Evolutionary conservation across 2,888 invertebrate genomes (phyloP), one percentile per base, ranked within the genome.

Genomic region (Cheilosia vulpina): DNA sequence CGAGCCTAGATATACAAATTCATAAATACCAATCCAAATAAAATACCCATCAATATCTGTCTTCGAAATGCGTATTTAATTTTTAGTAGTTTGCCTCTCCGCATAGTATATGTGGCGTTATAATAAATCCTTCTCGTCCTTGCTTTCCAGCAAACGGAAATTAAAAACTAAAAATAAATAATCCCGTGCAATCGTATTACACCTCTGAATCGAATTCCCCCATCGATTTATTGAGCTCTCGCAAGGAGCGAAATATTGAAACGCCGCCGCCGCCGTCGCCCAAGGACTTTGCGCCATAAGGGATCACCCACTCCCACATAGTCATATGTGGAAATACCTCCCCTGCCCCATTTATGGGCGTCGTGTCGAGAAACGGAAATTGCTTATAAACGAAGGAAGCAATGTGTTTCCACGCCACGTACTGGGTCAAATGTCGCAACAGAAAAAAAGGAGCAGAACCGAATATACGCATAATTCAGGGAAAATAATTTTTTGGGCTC

Each of bases 101-200:
- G 9, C 7, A 17, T 34, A 19, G 3, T 21, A 21, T 24, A 4
- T 43, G 19, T 65, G 31, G 31, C 31, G n/a, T 15, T 4, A 47
- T 15, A n/a, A 57, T 63, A 63, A 69, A 79, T 45, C 41, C 68
- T 31, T 11, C 31, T 52, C 69, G 21, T 53, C 19, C 47, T 68
- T 27, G 69, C 80, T 65, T 47, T 38, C 41, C 24, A 21, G 15
- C 6, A 21, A 81, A 34, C 85, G 85, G 85, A 85, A 85, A 85
- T 85, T 85, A 85, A 85, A 85, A 85, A 85, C 85, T 81, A 81
- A 85, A 85, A 80, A 81, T 81, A 85, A 80, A 81, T 81, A 80
- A 66, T 85, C 62, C 47, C 65, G 57, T 68, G 76, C 55, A 71
- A 69, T 76, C 75, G 63, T 58, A 80, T 80, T 71, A 75, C 81